Base-by-base conservation (phyloP, 2,888 invertebrate species). In the Dinocampus coccinellae region DNA sequence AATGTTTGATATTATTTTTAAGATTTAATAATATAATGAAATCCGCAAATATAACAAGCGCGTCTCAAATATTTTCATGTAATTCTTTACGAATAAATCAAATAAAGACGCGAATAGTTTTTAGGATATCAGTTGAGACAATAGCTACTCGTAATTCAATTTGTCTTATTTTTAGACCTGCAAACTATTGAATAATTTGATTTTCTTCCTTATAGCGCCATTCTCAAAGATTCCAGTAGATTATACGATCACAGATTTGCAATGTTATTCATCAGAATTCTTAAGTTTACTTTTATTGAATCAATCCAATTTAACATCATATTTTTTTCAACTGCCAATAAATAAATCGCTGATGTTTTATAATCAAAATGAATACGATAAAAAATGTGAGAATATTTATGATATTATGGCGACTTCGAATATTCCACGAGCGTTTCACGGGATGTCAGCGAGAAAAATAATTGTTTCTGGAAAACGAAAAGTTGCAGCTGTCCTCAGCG, bases 391-490 rank as follows among this genome's bases (percentile, higher is more conserved):
- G 4, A 83, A 75, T 69, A 78, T 87, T 53, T 74, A 75, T 3
- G 85, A 86, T 20, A 64, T 86, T 7, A 73, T 85, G 3, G 16
- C 47, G 10, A 81, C 83, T 10, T 71, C 80, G 1, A 76, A 73
- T 24, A 84, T 82, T 80, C 84, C 85, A 1, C 81, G 81, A 65
- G 76, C 84, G 0, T 83, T 88, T 70, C 82, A 85, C 73, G 84
- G 83, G 68, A 84, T 86, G 61, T 80, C 81, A 13, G 85, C 83
- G 3, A 90, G 90, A 71, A 88, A 90, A 74, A 90, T 97, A 81
- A 93, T 97, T 1, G 97, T 97, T 2, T 96, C 96, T 57, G 97
- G 97, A 0, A 92, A 92, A 4, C 88, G 93, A 36, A 93, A 94
- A 88, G 95, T 97, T 9, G 93, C 96, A 9, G 94, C 97, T 52